A percentile compares a stretch with the other conserved stretches of the same genome.
Evolutionary conservation across 2,113 vertebrate genomes (phyloP).

Genomic region (Aphelocoma coerulescens): DNA sequence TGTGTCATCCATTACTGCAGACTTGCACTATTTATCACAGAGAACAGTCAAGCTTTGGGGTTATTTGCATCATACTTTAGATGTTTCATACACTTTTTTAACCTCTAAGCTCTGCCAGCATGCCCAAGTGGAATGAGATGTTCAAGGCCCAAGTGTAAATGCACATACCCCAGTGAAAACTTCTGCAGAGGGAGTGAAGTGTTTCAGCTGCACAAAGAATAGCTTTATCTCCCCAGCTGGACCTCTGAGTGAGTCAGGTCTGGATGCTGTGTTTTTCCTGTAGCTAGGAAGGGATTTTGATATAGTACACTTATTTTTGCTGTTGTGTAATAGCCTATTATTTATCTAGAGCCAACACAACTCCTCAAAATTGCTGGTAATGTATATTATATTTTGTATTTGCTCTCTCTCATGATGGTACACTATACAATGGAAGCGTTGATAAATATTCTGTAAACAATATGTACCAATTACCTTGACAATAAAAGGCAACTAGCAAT

Average conservation of each 20-base stretch:
- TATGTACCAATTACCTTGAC: background rate
- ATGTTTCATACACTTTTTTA: background rate
- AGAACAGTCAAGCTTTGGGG: background rate
- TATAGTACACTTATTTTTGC: background rate
- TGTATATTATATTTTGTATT: background rate
- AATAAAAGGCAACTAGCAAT: background rate
- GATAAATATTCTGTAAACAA: slow-evolving; percentile 1
- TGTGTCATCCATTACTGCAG: background rate
- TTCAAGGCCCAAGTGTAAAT: background rate
- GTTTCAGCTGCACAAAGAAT: background rate
- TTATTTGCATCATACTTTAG: background rate
- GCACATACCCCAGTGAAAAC: background rate
- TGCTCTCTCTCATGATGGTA: background rate
- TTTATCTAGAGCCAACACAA: background rate
- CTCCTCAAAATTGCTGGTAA: background rate
- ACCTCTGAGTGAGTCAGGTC: background rate
- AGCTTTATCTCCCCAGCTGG: background rate
- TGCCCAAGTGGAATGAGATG: background rate
- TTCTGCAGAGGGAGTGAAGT: background rate
- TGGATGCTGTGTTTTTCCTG: background rate
- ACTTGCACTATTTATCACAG: background rate
- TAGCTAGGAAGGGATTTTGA: background rate
- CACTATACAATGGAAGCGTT: background rate
- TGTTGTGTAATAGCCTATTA: background rate
- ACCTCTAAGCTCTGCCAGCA: background rate